These are phyloP conservation scores for Amniataba percoides DNA, from an alignment of 2,797 vertebrate genomes.

Conservation along the genomic window DNA sequence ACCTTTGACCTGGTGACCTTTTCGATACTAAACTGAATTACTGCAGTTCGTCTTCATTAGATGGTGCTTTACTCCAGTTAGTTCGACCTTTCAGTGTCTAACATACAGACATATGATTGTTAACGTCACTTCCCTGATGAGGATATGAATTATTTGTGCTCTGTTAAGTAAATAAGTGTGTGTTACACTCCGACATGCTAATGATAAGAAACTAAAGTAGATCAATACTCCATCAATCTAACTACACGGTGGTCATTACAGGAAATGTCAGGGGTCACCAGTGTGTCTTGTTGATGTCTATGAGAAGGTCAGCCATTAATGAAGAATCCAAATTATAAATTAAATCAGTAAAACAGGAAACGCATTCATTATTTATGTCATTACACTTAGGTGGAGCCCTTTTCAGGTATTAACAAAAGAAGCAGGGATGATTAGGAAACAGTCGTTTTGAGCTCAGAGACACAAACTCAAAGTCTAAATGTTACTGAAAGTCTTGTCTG, in stretches of 20 bases:
- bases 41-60: not conserved
- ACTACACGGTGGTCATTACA: constrained; percentile 22
- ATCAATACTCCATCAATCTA: constrained; percentile 39
- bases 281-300: not conserved
- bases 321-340: constrained; percentile 15
- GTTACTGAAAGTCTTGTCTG: too few relatives aligned
- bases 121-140: not conserved
- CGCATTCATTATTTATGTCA: not conserved
- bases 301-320: constrained; percentile 34
- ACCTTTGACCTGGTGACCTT: constrained; percentile 13
- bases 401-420: not conserved
- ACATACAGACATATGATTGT: not conserved
- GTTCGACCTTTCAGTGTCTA: constrained; percentile 29
- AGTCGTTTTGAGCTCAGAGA: not conserved
- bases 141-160: not conserved
- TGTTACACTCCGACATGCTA: constrained; percentile 6
- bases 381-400: not conserved
- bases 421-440: constrained; percentile 1
- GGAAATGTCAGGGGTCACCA: constrained; percentile 44
- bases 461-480: not conserved
- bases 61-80: not conserved
- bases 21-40: constrained; percentile 2
- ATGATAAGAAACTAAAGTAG: constrained; percentile 1
- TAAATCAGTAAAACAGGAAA: not conserved
- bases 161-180: not conserved